Conservation (phyloP, 2,797 vertebrate species). For the Chlorospingus semifuscus region DNA sequence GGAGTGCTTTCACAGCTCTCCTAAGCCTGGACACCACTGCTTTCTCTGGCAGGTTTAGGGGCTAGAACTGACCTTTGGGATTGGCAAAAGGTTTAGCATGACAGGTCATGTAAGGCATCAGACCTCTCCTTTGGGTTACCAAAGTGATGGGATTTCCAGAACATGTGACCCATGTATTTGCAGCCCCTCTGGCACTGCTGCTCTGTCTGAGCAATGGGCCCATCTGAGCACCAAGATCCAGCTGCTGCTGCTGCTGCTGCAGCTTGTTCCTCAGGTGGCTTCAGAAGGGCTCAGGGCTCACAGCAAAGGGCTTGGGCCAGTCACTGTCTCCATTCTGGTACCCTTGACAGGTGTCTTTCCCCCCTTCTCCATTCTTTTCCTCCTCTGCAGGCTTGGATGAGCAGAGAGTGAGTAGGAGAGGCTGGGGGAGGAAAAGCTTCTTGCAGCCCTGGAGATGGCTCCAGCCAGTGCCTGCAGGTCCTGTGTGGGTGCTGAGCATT, state of each 20-base stretch:
- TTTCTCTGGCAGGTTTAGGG: background rate
- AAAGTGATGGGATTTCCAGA: background rate
- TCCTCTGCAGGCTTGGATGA: background rate
- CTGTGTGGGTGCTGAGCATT: background rate
- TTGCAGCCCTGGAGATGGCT: background rate
- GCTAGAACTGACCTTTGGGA: background rate
- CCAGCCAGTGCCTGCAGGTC: background rate
- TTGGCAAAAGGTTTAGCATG: background rate
- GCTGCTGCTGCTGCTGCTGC: background rate
- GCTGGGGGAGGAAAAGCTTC: background rate
- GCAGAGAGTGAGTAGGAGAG: background rate
- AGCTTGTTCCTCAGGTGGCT: background rate
- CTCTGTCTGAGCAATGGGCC: background rate
- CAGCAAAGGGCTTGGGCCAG: background rate
- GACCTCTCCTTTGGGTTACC: background rate
- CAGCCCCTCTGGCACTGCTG: background rate
- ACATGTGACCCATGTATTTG: accelerated
- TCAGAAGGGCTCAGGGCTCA: background rate
- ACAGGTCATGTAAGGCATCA: background rate
- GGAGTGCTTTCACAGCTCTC: background rate
- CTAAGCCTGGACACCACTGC: background rate
- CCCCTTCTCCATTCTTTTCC: background rate
- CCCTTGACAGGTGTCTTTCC: background rate
- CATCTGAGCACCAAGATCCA: background rate
- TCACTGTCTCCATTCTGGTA: background rate